Conservation (phyloP, 2,888 invertebrate species). For the Lamellibrachia satsuma region DNA sequence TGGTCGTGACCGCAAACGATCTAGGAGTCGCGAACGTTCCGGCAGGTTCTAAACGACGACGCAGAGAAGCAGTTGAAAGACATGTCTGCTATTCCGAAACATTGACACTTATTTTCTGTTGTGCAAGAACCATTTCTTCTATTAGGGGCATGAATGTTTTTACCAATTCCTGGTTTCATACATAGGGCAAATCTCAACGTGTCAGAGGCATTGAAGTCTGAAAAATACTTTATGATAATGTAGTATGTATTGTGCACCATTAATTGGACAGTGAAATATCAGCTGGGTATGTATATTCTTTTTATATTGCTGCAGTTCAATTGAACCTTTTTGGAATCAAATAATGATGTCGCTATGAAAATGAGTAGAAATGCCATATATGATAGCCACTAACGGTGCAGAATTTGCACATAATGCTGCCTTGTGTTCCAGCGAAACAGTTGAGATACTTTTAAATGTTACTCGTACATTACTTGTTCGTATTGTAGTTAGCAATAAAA, state of each 20-base stretch:
- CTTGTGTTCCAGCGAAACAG: neutral
- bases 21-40: conserved; percentile 26
- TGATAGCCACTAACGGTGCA: neutral
- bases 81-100: neutral
- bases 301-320: neutral
- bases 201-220: neutral
- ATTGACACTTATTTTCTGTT: neutral
- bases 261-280: neutral
- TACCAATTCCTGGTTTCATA: neutral
- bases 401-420: neutral
- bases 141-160: neutral
- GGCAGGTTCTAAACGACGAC: conserved; percentile 23
- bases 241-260: neutral
- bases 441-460: neutral
- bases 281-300: neutral
- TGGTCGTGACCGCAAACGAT: conserved; percentile 17
- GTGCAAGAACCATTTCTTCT: neutral
- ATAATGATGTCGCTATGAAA: neutral
- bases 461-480: neutral
- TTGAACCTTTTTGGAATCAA: neutral
- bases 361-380: neutral
- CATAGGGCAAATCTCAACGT: neutral
- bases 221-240: neutral
- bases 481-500: neutral
- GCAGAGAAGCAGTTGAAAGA: neutral